Conservation (phyloP, 30 jellyfish, hydroid and myxozoan species). For the Cassiopea andromeda region DNA sequence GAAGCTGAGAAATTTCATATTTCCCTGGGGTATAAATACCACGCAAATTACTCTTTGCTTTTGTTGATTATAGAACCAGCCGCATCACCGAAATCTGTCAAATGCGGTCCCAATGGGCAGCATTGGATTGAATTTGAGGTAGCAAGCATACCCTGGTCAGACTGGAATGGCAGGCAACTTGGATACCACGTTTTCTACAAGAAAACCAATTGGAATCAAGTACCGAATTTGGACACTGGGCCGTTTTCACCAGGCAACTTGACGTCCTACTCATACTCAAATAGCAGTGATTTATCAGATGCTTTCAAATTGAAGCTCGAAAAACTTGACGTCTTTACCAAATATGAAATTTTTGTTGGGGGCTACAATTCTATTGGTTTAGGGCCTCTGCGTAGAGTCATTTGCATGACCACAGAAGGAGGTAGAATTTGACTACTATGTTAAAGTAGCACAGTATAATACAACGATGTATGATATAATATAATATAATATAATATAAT, state of each 20-base stretch:
- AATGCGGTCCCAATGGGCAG: neutral
- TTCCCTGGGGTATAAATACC: neutral
- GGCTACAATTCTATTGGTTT: neutral
- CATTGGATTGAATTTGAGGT: neutral
- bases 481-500: too few relatives aligned
- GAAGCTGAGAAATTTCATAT: too few relatives aligned
- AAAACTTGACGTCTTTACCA: neutral
- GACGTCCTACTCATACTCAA: neutral
- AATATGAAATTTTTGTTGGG: conserved; percentile 20
- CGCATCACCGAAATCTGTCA: neutral
- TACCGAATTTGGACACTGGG: neutral
- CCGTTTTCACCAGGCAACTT: neutral
- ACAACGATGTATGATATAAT: too few relatives aligned
- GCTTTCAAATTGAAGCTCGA: neutral
- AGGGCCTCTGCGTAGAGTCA: conserved; percentile 10
- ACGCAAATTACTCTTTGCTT: neutral
- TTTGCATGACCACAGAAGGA: conserved; percentile 29
- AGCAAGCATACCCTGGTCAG: neutral
- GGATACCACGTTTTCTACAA: neutral
- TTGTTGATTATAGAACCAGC: conserved; percentile 1
- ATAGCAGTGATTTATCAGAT: neutral
- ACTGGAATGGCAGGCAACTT: conserved; percentile 6
- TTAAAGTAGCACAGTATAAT: neutral
- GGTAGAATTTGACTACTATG: neutral
- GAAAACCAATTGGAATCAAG: neutral